Evolutionary conservation across 2,888 invertebrate species (phyloP).

Genomic region (Epinotia ramella): DNA sequence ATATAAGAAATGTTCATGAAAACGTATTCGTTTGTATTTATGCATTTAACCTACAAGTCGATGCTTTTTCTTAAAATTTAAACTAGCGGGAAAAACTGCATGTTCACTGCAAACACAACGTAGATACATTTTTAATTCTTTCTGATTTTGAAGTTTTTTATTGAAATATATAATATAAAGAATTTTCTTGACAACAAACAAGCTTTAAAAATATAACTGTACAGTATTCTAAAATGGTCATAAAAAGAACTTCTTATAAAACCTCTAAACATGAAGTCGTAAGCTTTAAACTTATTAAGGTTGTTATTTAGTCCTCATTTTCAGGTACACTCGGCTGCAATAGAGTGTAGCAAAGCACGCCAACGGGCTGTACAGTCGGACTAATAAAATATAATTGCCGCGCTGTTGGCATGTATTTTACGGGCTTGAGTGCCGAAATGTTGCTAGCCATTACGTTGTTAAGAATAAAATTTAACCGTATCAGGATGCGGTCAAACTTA

Average conservation of each 20-base stretch:
- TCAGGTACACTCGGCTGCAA: conserved; percentile 33
- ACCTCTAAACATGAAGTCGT: conserved; percentile 7
- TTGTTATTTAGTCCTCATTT: conserved; percentile 30
- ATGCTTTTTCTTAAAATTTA: too few relatives aligned
- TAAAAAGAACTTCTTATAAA: neutral
- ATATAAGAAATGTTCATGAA: too few relatives aligned
- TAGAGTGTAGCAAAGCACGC: conserved; percentile 38
- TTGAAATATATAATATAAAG: neutral
- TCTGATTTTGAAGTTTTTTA: too few relatives aligned
- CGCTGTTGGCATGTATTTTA: conserved; percentile 43
- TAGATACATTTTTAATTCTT: neutral
- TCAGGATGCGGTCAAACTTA: conserved; percentile 19
- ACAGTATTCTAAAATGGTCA: neutral
- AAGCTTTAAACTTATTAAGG: conserved; percentile 17
- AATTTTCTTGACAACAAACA: neutral
- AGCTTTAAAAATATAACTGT: neutral
- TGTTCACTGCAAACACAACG: too few relatives aligned
- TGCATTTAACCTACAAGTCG: too few relatives aligned
- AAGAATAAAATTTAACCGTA: conserved; percentile 43
- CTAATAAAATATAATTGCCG: conserved; percentile 49
- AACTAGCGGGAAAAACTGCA: too few relatives aligned
- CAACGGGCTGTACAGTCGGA: conserved; percentile 30
- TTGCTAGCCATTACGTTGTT: conserved; percentile 45
- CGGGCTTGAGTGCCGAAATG: conserved; percentile 44
- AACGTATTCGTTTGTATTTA: too few relatives aligned